Evolutionary conservation across 2,113 vertebrate genomes (phyloP).

Genomic region (Tyrannus savana): DNA sequence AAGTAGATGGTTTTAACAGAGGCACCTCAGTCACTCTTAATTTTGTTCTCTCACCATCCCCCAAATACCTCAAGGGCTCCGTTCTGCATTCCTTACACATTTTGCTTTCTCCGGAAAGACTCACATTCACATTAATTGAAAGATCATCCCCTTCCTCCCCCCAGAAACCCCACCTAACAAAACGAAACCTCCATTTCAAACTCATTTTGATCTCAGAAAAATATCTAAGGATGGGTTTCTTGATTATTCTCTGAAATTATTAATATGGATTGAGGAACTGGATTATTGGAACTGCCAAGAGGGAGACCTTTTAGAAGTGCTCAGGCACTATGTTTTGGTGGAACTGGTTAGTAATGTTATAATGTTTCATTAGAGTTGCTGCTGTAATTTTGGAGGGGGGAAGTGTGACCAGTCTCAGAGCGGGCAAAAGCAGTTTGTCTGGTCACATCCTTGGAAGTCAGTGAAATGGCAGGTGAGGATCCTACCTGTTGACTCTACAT

Average conservation of each 20-base stretch:
- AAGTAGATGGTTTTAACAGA: constrained; percentile 30
- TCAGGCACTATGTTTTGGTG: background rate
- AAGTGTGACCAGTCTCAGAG: background rate
- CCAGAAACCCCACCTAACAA: background rate
- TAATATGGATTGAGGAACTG: background rate
- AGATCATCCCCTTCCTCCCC: background rate
- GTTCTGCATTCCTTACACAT: constrained; percentile 54
- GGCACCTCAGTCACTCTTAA: constrained; percentile 29
- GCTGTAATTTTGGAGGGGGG: background rate
- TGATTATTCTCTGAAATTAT: background rate
- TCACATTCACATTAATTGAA: background rate
- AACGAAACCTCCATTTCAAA: background rate
- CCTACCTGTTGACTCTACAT: background rate
- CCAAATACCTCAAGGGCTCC: constrained; percentile 50
- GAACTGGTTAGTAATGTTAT: background rate
- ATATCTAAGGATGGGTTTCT: background rate
- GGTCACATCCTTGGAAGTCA: background rate
- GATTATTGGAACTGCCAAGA: background rate
- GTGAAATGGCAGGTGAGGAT: rapidly evolving
- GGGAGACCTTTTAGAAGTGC: background rate
- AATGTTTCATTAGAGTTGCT: background rate
- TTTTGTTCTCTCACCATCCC: constrained; percentile 47
- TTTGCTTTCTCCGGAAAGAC: background rate
- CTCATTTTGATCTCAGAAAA: background rate
- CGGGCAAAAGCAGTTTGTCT: background rate